A percentile compares a stretch with the other conserved stretches of the same genome.
Evolutionary conservation across 2,113 vertebrate species (phyloP).

Genomic region (Sisor rabdophorus): DNA sequence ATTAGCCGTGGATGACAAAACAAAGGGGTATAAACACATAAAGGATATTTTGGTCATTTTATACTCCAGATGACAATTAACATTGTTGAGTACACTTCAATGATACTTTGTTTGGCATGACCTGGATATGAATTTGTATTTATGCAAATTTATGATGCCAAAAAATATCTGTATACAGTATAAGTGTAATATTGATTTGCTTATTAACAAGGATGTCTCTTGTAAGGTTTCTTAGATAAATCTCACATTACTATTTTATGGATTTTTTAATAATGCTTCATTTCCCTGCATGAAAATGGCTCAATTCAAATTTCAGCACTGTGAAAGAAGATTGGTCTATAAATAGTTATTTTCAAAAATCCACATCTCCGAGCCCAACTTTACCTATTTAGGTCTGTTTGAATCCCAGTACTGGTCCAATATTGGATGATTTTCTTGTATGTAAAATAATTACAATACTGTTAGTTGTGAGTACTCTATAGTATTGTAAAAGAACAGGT

Average conservation of each 20-base stretch:
- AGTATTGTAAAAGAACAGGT: too few species aligned
- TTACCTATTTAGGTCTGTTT: not conserved
- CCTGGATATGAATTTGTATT: not conserved
- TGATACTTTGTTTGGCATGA: not conserved
- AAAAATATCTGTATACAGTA: not conserved
- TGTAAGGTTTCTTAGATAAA: not conserved
- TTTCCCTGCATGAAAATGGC: not conserved
- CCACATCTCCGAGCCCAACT: not conserved
- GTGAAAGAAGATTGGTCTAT: not conserved
- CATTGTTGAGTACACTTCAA: not conserved
- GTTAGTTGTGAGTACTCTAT: too few species aligned
- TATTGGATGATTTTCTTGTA: not conserved
- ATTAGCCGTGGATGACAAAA: slow-evolving; percentile 66
- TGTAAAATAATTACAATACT: too few species aligned
- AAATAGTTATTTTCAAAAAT: not conserved
- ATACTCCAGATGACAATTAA: slow-evolving; percentile 65
- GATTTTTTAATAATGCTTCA: not conserved
- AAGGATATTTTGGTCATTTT: slow-evolving; percentile 61
- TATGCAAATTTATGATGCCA: not conserved
- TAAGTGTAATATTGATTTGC: not conserved
- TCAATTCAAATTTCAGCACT: too few species aligned
- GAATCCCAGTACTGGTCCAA: not conserved
- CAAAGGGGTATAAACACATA: slow-evolving; percentile 65
- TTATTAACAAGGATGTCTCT: not conserved
- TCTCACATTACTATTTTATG: not conserved